A percentile compares a stretch with the other conserved stretches of the same genome.
Conservation (phyloP, 2,113 vertebrate species). For the Okapia johnstoni region DNA sequence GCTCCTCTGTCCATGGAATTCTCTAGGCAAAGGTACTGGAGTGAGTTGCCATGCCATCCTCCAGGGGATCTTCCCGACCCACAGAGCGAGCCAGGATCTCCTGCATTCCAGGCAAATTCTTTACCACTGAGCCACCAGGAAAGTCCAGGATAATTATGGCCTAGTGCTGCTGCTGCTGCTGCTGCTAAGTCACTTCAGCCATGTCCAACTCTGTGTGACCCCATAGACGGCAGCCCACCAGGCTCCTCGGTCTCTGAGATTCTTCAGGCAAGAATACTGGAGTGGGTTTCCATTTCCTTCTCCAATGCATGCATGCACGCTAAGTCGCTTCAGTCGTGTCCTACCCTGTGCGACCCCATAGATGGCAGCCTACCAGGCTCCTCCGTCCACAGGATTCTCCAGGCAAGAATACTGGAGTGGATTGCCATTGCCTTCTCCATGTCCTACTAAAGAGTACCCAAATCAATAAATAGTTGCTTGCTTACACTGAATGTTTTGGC, state of each 20-base stretch:
- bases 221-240: too few species aligned
- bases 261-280: too few species aligned
- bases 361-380: not conserved
- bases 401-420: not conserved
- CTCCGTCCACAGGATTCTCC: not conserved
- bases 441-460: fast-evolving
- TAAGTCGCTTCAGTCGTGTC: not conserved
- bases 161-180: not conserved
- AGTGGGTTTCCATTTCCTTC: too few species aligned
- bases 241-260: too few species aligned
- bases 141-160: not conserved
- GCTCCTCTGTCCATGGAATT: not conserved
- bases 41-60: not conserved
- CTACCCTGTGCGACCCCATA: not conserved
- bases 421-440: not conserved
- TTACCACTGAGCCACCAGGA: not conserved
- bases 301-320: not conserved
- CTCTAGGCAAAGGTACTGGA: not conserved
- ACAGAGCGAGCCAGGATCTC: not conserved
- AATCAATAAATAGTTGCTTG: not conserved
- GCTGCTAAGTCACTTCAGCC: too few species aligned
- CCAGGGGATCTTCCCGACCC: not conserved
- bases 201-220: too few species aligned
- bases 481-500: not conserved
- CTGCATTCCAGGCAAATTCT: not conserved